Base-by-base conservation (phyloP, 2,113 vertebrate genomes). In the Mormyrus iriodes region DNA sequence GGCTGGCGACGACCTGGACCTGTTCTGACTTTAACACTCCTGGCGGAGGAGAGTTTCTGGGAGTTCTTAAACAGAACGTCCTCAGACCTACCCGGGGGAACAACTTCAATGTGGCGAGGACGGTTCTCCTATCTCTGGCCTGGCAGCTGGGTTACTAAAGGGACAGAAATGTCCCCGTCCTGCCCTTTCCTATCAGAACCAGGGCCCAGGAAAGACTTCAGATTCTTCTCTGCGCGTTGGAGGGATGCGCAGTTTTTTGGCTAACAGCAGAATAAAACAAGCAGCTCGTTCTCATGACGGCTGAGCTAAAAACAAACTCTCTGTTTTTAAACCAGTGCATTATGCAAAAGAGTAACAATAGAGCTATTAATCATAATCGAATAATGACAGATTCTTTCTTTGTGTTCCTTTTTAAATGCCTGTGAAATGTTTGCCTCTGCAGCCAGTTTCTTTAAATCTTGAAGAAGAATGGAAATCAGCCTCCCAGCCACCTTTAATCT, bases 1-100 rank as follows among this genome's bases (percentile, higher is more conserved):
- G 7, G 35, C 49, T 90, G 92, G 87, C 82, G 89, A 95, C 31
- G 90, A 96, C 27, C 85, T 94, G 85, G 96, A 95, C 90, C 96
- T 97, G 73, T 97, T 97, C 91, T 97, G 94, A 97, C 21, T 73
- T 51, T 8, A 24, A 39, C 35, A 46, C 52, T 85, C 42, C 27
- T 42, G 10, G 69, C 44, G 10, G 15, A 24, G 44, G 35, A 27
- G 21, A 17, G 35, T n/a, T 15, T 39, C 44, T 44, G 61, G 61
- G 27, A 31, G 61, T 9, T 31, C 4, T 31, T 69, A 31, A 69
- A 31, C n/a, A 69, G n/a, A 39, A 76, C 15, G 73, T 35, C 35
- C 35, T 79, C 12, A 76, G 69, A 19, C 69, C 12, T 19, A 31
- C 31, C 13, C 15, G 0, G 31, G 13, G 31, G 21, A 7, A 8